Conservation (phyloP, 2,888 invertebrate genomes). For the Fragum fragum region DNA sequence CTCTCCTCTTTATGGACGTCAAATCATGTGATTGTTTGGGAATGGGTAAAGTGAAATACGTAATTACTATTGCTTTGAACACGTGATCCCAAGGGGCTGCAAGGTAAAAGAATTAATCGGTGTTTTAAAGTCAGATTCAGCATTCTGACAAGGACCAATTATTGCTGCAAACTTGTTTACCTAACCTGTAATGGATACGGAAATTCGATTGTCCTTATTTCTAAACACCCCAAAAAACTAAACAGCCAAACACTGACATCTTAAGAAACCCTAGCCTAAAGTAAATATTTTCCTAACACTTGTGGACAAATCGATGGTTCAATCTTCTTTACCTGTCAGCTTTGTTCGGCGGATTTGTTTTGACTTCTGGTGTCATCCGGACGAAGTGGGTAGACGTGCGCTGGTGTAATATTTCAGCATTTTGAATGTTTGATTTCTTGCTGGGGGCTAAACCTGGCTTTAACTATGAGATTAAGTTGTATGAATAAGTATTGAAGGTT, state of each 20-base stretch:
- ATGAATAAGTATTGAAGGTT: not conserved
- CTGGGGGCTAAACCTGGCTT: constrained; percentile 12
- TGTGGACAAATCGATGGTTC: constrained; percentile 42
- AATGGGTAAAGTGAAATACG: no score
- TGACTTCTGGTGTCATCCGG: constrained; percentile 30
- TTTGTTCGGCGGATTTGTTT: constrained; percentile 27
- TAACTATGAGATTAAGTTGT: constrained; percentile 6
- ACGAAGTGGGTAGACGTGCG: constrained; percentile 27
- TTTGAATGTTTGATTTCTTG: constrained; percentile 18
- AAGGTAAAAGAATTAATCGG: no score
- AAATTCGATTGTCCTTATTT: constrained; percentile 4
- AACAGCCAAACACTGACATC: constrained; percentile 39
- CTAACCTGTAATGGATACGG: constrained; percentile 20
- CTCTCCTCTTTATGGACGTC: no score
- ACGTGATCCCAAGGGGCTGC: no score
- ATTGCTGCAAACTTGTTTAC: constrained; percentile 5
- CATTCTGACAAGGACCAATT: constrained; percentile 16
- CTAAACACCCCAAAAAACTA: constrained; percentile 23
- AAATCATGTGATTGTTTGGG: no score
- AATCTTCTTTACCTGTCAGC: constrained; percentile 26
- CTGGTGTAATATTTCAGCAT: constrained; percentile 10
- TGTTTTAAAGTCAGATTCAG: constrained; percentile 1
- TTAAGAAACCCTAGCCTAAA: constrained; percentile 49
- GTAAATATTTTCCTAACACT: constrained; percentile 60
- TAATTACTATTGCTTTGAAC: no score